Evolutionary conservation across 92 coral and sea anemone genomes (phyloP), one percentile per base, ranked within the genome.

Genomic region (Muricea muricata): DNA sequence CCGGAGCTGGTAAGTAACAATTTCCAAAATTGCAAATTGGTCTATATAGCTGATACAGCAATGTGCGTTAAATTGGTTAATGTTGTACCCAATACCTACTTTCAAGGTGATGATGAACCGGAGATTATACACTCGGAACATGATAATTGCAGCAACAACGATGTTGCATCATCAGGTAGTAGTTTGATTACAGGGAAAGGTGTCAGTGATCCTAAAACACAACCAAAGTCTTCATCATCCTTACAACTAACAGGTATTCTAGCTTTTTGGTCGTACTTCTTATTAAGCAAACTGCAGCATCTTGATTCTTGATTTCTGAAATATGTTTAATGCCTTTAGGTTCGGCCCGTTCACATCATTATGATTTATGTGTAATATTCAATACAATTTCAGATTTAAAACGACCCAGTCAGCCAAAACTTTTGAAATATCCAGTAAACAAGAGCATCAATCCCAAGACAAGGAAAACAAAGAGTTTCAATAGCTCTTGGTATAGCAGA

Each of bases 381-480:
- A 14, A 31, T 69, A 34, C 48, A 69, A 30, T 70, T 70, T 70
- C 77, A 70, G 77, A 70, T 33, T 70, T 25, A 33, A 70, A 70
- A 70, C 52, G 77, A 70, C 52, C 77, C 18, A 70, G 77, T 70
- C 52, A 70, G 37, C 77, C 77, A 70, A 70, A 70, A 70, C 52
- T 70, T 33, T 70, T 32, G 77, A 70, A 70, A 33, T 33, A 33
- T 25, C 77, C 52, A 70, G 55, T 3, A 29, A 70, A 70, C 52
- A 70, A 70, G 77, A 70, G 77, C 48, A 70, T 70, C 15, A 70
- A 70, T 33, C 77, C 77, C 50, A 70, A 70, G 37, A 12, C 4
- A 70, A 70, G 37, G 77, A 70, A 70, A 70, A 70, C 77, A 70
- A 70, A 70, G 77, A 70, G 77, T 33, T 70, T 70, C 77, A 33